A percentile compares a stretch with the other conserved stretches of the same genome.
These are phyloP conservation scores for Mastigias papua DNA, from an alignment of 30 jellyfish, hydroid and myxozoan species.

Conservation along the genomic window DNA sequence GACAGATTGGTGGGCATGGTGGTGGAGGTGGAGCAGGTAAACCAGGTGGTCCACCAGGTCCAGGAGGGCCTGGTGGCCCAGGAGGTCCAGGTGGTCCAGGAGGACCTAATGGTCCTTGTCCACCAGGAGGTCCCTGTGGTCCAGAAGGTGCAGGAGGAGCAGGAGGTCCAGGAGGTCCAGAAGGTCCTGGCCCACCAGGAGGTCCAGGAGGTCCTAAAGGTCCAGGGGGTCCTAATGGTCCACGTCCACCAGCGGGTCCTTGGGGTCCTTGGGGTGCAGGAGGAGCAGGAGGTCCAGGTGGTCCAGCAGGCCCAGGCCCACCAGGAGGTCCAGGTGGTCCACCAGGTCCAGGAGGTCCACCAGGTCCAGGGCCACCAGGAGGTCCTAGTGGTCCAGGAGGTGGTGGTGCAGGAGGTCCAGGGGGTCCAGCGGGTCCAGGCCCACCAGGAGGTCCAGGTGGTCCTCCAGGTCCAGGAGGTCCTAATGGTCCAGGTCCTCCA, in stretches of 20 bases:
- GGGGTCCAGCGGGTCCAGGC: conserved; percentile 50
- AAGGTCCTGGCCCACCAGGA: conserved; percentile 56
- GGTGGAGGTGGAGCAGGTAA: conserved; percentile 97
- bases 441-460: conserved; percentile 61
- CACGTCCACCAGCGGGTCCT: conserved; percentile 86
- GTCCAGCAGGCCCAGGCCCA: conserved; percentile 79
- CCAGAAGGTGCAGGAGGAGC: conserved; percentile 81
- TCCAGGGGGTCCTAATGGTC: conserved; percentile 82
- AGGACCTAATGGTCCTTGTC: conserved; percentile 79
- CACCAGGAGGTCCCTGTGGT: conserved; percentile 82
- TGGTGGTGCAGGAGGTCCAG: conserved; percentile 75
- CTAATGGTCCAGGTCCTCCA: conserved; percentile 80
- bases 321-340: conserved; percentile 95
- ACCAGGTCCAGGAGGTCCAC: conserved; percentile 87
- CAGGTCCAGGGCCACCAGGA: conserved; percentile 85
- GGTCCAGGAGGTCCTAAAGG: conserved; percentile 86
- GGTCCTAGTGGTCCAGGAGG: conserved; percentile 69
- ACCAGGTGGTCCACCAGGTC: conserved; percentile 92
- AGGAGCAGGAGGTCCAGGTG: conserved; percentile 89
- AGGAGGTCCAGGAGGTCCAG: conserved; percentile 77
- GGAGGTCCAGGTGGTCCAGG: conserved; percentile 84
- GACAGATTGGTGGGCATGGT: conserved; percentile 88
- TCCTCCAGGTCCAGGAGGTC: conserved; percentile 70
- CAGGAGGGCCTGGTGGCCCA: conserved; percentile 87
- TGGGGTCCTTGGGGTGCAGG: conserved; percentile 85